These are phyloP conservation scores for Chrysomela aeneicollis DNA, from an alignment of 2,888 invertebrate species.

Conservation along the genomic window DNA sequence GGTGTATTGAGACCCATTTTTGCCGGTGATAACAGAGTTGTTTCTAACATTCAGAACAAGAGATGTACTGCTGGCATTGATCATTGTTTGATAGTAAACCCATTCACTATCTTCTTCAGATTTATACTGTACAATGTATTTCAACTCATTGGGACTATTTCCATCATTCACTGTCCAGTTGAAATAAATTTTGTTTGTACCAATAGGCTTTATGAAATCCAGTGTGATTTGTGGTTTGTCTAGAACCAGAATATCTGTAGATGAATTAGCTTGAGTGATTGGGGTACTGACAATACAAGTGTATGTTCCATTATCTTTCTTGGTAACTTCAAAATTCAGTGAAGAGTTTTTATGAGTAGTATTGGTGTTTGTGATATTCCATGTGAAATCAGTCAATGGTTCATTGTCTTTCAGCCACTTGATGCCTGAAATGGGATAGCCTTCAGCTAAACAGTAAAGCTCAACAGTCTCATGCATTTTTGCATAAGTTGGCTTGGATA, in stretches of 20 bases:
- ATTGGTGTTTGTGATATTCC: constrained; percentile 60
- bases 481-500: constrained; percentile 61
- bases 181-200: constrained; percentile 76
- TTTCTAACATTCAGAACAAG: constrained; percentile 69
- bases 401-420: constrained; percentile 69
- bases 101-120: constrained; percentile 64
- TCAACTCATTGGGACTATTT: constrained; percentile 73
- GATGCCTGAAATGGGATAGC: constrained; percentile 67
- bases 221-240: constrained; percentile 76
- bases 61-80: constrained; percentile 72
- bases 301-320: constrained; percentile 80
- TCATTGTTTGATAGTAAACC: constrained; percentile 67
- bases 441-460: constrained; percentile 66
- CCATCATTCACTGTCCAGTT: constrained; percentile 85
- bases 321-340: constrained; percentile 66
- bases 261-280: constrained; percentile 46
- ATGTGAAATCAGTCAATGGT: constrained; percentile 54
- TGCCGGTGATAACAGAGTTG: constrained; percentile 55
- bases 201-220: constrained; percentile 78
- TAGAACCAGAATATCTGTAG: constrained; percentile 64
- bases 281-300: constrained; percentile 62
- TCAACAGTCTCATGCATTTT: constrained; percentile 64
- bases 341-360: constrained; percentile 69
- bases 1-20: constrained; percentile 72
- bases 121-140: constrained; percentile 65